A percentile compares a stretch with the other conserved stretches of the same genome.
phyloP scores from a whole-genome alignment of 2,797 vertebrate genomes.

The Distichodus sexfasciatus region DNA sequence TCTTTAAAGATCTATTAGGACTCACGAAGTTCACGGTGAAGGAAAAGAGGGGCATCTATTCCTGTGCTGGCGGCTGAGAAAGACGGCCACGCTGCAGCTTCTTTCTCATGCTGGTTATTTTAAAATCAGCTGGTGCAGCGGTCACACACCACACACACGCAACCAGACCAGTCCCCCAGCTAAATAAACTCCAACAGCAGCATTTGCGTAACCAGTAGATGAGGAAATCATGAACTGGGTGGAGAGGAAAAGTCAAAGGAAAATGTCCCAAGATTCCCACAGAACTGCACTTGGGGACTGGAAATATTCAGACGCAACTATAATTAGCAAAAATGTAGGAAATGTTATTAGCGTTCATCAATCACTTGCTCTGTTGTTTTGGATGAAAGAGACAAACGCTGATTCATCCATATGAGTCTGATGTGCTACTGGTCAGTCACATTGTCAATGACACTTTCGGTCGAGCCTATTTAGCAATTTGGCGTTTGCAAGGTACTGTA shows the following conservation, averaged over 20 bases:
- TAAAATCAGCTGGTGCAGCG: constrained; percentile 57
- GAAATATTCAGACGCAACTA: too few relatives aligned
- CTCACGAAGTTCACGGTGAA: not conserved
- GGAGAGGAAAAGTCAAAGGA: not conserved
- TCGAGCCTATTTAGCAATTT: too few relatives aligned
- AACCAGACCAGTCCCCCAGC: not conserved
- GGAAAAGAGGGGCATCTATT: constrained; percentile 40
- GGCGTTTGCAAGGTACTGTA: too few relatives aligned
- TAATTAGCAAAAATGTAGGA: too few relatives aligned
- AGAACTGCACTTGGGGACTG: not conserved
- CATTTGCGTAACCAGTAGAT: not conserved
- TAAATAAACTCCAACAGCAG: constrained; percentile 25
- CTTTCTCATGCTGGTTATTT: constrained; percentile 71
- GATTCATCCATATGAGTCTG: too few relatives aligned
- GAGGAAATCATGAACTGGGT: not conserved
- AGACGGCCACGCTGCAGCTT: not conserved
- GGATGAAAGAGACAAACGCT: too few relatives aligned
- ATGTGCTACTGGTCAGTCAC: too few relatives aligned
- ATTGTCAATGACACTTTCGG: too few relatives aligned
- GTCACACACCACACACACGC: constrained; percentile 27
- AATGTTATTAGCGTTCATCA: too few relatives aligned
- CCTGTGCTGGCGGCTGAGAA: constrained; percentile 29
- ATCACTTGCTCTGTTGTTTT: too few relatives aligned
- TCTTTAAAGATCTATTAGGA: not conserved
- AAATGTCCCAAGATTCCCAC: constrained; percentile 11